Evolutionary conservation across 1,140 invertebrate species (phyloP).

Genomic region (Watersipora subatra): DNA sequence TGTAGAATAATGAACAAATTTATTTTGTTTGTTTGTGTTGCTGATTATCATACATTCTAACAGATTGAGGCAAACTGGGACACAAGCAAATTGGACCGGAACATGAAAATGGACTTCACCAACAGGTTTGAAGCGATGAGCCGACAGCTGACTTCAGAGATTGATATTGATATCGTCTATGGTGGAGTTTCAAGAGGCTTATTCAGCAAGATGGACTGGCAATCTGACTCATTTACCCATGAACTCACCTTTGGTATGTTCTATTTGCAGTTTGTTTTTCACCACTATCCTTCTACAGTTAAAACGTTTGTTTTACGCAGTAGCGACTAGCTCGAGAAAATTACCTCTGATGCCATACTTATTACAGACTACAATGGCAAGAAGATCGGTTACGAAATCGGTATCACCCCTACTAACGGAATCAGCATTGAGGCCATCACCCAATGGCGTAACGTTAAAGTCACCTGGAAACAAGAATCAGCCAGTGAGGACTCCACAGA

Average conservation of each 20-base stretch:
- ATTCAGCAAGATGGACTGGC: background rate
- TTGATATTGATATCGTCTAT: background rate
- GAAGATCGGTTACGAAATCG: background rate
- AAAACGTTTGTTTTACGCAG: no score
- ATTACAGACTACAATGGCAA: background rate
- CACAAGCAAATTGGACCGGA: background rate
- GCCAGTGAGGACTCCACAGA: background rate
- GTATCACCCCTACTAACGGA: background rate
- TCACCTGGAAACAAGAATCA: background rate
- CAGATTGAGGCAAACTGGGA: constrained; percentile 1
- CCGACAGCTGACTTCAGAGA: background rate
- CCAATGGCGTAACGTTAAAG: background rate
- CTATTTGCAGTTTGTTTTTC: background rate
- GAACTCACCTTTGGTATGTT: background rate
- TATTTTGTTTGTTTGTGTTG: no score
- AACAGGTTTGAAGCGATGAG: background rate
- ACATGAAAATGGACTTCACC: background rate
- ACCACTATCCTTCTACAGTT: background rate
- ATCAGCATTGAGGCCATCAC: background rate
- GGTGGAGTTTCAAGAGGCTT: background rate
- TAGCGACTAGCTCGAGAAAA: background rate
- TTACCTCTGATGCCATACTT: background rate
- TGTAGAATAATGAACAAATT: no score
- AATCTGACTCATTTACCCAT: background rate
- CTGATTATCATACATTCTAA: no score